These are phyloP conservation scores for Zaprionus bogoriensis DNA, from an alignment of 2,888 invertebrate genomes.

Conservation along the genomic window DNA sequence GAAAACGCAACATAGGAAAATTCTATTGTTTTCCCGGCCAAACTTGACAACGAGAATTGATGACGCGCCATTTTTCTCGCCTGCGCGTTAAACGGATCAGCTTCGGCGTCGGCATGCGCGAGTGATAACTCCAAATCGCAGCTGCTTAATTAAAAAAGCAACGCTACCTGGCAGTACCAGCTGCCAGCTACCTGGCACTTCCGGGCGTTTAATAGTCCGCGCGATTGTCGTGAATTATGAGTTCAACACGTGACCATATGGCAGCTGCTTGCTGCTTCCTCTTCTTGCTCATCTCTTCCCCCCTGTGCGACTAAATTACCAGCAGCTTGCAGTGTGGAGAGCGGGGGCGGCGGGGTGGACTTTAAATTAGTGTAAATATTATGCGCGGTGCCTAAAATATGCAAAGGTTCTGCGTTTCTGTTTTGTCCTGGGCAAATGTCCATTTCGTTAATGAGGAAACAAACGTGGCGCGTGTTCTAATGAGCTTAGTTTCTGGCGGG, in stretches of 20 bases:
- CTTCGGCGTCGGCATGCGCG: too few species aligned
- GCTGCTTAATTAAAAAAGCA: conserved; percentile 56
- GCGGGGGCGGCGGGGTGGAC: conserved; percentile 2
- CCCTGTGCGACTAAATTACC: too few species aligned
- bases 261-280: conserved; percentile 13
- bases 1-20: conserved; percentile 50
- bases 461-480: conserved; percentile 25
- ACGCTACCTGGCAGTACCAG: neutral
- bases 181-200: neutral
- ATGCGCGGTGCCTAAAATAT: conserved; percentile 58
- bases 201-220: conserved; percentile 55
- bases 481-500: neutral
- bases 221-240: conserved; percentile 65
- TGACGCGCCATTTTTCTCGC: conserved; percentile 58
- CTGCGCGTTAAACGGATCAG: conserved; percentile 49
- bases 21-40: conserved; percentile 52
- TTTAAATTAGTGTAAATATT: conserved; percentile 66
- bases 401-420: conserved; percentile 43
- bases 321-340: too few species aligned
- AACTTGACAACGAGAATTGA: conserved; percentile 53
- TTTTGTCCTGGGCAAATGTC: neutral
- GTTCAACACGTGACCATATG: conserved; percentile 73
- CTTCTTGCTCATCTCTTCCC: too few species aligned
- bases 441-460: conserved; percentile 63
- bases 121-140: conserved; percentile 57